phyloP scores from a whole-genome alignment of 2,888 invertebrate species.

The Rhamphomyia laevipes region DNA sequence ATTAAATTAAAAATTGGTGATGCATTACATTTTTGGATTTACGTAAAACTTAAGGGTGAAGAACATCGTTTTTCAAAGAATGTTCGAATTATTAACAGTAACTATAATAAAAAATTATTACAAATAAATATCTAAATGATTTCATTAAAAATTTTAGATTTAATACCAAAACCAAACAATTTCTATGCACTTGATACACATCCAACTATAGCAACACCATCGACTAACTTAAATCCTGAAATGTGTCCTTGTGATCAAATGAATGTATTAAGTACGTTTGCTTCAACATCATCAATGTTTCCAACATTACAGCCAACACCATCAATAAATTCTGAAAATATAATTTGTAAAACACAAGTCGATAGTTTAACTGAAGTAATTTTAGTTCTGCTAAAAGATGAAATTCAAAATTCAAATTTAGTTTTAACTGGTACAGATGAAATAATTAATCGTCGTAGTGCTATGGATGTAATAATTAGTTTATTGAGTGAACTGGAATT shows the following conservation, averaged over 20 bases:
- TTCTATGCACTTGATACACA: neutral
- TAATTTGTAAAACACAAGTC: neutral
- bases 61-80: neutral
- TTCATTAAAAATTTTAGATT: neutral
- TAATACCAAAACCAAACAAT: neutral
- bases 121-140: neutral
- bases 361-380: neutral
- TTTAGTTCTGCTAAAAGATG: neutral
- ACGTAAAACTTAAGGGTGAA: slow-evolving; percentile 30
- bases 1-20: slow-evolving; percentile 40
- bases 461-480: neutral
- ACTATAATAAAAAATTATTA: neutral
- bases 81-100: neutral
- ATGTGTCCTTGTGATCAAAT: neutral
- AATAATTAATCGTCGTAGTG: neutral
- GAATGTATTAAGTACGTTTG: neutral
- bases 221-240: neutral
- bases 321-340: neutral
- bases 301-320: neutral
- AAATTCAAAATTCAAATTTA: neutral
- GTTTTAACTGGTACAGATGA: neutral
- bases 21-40: slow-evolving; percentile 45
- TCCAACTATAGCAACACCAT: too few species aligned
- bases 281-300: neutral
- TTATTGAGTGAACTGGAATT: slow-evolving; percentile 5